Percentiles rank a stretch among this genome's conserved stretches.
phyloP scores from a whole-genome alignment of 2,888 invertebrate species.

The Heteromyza rotundicornis region DNA sequence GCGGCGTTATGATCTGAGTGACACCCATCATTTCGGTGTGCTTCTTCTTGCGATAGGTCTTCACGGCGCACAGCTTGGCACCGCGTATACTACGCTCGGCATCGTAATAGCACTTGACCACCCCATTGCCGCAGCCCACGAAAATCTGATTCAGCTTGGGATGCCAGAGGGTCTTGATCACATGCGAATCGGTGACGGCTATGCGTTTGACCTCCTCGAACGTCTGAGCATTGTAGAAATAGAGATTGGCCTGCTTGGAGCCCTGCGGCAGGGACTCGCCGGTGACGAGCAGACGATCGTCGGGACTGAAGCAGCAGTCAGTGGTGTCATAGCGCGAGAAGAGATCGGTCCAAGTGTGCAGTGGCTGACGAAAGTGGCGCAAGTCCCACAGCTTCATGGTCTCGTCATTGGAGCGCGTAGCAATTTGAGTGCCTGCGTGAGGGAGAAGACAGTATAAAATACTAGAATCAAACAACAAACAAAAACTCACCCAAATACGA shows the following conservation, averaged over 20 bases:
- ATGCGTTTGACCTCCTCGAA: conserved; percentile 78
- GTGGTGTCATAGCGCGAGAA: conserved; percentile 86
- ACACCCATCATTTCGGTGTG: conserved; percentile 87
- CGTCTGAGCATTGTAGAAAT: conserved; percentile 81
- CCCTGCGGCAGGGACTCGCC: conserved; percentile 81
- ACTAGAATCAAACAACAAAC: neutral
- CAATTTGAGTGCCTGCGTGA: conserved; percentile 63
- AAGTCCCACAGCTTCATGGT: conserved; percentile 96
- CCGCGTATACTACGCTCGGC: conserved; percentile 85
- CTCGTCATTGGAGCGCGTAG: conserved; percentile 88
- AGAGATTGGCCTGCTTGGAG: conserved; percentile 70
- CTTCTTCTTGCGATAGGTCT: conserved; percentile 78
- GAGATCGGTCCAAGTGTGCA: conserved; percentile 73
- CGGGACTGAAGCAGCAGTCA: conserved; percentile 82
- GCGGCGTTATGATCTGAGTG: conserved; percentile 94
- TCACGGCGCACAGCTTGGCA: conserved; percentile 87
- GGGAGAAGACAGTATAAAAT: neutral
- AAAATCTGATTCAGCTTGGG: conserved; percentile 97
- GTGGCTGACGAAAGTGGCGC: conserved; percentile 78
- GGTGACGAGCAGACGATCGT: conserved; percentile 87
- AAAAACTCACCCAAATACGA: conserved; percentile 77
- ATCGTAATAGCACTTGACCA: conserved; percentile 90
- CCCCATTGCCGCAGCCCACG: conserved; percentile 89
- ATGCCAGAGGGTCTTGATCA: conserved; percentile 93
- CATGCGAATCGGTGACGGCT: conserved; percentile 78